Conservation (phyloP, 2,888 invertebrate species). For the Chironomus riparius region DNA sequence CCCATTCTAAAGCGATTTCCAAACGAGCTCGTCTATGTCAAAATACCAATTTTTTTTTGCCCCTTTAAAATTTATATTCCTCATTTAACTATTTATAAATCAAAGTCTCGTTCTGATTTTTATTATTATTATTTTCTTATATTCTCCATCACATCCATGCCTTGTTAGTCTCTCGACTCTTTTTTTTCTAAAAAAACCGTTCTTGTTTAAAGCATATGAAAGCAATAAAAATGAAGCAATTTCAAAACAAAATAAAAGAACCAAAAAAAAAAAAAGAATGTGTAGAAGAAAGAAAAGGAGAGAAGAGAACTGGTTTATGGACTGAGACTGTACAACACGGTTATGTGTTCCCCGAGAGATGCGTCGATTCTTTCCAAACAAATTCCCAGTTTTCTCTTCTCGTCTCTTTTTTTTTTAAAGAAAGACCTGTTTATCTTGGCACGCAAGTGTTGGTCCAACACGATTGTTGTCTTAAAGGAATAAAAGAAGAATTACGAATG, state of each 20-base stretch:
- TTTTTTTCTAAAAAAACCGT: no score
- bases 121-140: no score
- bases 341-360: neutral
- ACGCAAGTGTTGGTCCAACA: constrained; percentile 11
- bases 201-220: no score
- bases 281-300: neutral
- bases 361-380: neutral
- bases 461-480: neutral
- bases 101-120: no score
- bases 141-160: no score
- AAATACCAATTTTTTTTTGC: no score
- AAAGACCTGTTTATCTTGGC: neutral
- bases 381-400: no score
- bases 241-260: neutral
- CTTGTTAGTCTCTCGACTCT: no score
- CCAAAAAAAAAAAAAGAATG: neutral
- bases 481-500: neutral
- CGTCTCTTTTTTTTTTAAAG: no score
- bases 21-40: no score
- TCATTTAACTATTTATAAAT: no score
- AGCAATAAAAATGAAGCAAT: neutral
- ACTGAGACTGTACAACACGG: neutral
- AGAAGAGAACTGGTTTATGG: constrained; percentile 5
- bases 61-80: no score
- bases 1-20: neutral